These are phyloP conservation scores for Fragum fragum DNA, from an alignment of 2,888 invertebrate species.

Conservation along the genomic window DNA sequence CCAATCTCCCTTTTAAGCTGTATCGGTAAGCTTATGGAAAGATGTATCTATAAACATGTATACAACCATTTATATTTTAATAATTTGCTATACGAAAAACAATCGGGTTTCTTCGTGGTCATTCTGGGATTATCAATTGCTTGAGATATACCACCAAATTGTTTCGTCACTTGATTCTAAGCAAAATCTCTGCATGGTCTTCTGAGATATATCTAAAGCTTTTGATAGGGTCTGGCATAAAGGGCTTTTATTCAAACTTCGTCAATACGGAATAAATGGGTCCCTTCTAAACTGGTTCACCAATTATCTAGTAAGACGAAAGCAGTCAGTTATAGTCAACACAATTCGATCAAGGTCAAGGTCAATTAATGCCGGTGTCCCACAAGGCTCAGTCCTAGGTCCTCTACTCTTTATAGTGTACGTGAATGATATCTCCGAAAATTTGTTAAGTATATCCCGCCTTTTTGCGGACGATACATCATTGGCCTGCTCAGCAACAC, in stretches of 20 bases:
- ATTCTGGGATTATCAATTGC: constrained; percentile 27
- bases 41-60: constrained; percentile 20
- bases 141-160: constrained; percentile 32
- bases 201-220: constrained; percentile 28
- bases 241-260: constrained; percentile 31
- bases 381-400: constrained; percentile 40
- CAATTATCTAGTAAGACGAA: no score
- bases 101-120: constrained; percentile 29
- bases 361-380: constrained; percentile 14
- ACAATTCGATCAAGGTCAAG: background rate
- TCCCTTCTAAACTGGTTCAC: no score
- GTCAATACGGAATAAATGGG: constrained; percentile 25
- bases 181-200: constrained; percentile 32
- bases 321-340: no score
- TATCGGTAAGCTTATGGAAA: constrained; percentile 26
- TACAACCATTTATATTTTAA: constrained; percentile 19
- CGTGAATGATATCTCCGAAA: constrained; percentile 37
- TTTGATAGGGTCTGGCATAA: constrained; percentile 42
- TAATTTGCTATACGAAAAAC: constrained; percentile 13
- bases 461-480: constrained; percentile 46
- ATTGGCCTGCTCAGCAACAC: constrained; percentile 1
- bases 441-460: constrained; percentile 9
- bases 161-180: constrained; percentile 21
- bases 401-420: constrained; percentile 42
- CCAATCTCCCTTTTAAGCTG: constrained; percentile 21